Conservation (phyloP, 2,888 invertebrate species). For the Catocala nupta region DNA sequence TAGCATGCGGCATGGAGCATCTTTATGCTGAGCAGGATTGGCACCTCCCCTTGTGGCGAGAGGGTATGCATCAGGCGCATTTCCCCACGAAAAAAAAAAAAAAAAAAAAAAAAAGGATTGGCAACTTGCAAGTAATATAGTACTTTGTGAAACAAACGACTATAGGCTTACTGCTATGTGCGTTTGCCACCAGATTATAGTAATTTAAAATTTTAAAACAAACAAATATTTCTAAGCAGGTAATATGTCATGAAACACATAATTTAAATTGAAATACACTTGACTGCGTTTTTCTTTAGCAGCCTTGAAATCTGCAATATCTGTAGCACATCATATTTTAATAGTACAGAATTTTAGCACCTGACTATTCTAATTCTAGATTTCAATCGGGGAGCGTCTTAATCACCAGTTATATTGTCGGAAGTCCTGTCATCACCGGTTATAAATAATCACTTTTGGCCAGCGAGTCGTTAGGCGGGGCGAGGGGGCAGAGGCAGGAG, state of each 20-base stretch:
- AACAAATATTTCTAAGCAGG: background rate
- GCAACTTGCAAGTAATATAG: no score
- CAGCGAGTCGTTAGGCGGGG: slow-evolving; percentile 72
- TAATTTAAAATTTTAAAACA: no score
- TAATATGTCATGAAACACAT: slow-evolving; percentile 30
- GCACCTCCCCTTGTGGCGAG: no score
- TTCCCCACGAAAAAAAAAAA: no score
- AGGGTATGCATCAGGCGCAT: no score
- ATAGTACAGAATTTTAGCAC: slow-evolving; percentile 39
- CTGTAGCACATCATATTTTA: slow-evolving; percentile 28
- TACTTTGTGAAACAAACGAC: no score
- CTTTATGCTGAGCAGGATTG: no score
- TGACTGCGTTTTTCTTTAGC: background rate
- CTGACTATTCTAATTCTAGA: slow-evolving; percentile 56
- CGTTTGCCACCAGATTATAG: no score
- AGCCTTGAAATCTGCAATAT: slow-evolving; percentile 4
- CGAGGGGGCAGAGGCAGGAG: slow-evolving; percentile 50
- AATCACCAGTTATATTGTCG: slow-evolving; percentile 75
- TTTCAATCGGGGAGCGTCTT: slow-evolving; percentile 65
- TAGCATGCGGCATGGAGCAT: no score
- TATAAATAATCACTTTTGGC: slow-evolving; percentile 81
- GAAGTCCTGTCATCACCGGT: slow-evolving; percentile 79
- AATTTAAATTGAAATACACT: slow-evolving; percentile 8
- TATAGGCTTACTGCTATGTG: no score
- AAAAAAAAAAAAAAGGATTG: no score